Conservation (phyloP, 2,113 vertebrate species). For the Heterocephalus glaber region DNA sequence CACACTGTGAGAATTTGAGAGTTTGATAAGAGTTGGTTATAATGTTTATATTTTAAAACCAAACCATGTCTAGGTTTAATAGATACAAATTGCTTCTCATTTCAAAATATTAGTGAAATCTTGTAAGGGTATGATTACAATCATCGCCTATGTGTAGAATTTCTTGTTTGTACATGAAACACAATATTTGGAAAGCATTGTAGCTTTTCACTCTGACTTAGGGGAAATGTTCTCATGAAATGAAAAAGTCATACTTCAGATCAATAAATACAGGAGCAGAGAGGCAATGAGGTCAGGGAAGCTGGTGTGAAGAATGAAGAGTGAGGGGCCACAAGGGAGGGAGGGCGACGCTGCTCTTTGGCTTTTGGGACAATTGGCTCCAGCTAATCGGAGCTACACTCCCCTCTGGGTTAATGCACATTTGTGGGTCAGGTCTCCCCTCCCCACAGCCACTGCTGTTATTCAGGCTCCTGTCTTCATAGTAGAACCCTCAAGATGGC, state of each 20-base stretch:
- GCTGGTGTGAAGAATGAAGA: background rate
- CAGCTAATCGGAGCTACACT: background rate
- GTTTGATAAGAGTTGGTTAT: background rate
- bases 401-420: background rate
- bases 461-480: background rate
- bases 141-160: background rate
- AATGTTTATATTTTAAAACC: constrained; percentile 46
- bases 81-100: constrained; percentile 37
- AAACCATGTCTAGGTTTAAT: constrained; percentile 16
- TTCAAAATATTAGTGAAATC: constrained; percentile 50
- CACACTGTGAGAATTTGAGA: constrained; percentile 4
- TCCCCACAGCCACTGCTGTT: background rate
- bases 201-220: background rate
- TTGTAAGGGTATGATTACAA: background rate
- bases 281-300: background rate
- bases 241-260: background rate
- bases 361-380: background rate
- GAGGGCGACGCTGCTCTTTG: background rate
- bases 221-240: background rate
- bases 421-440: background rate
- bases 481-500: background rate
- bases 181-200: background rate
- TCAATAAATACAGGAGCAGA: background rate
- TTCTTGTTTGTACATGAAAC: constrained; percentile 3
- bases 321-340: background rate